Conservation (phyloP, 1,140 invertebrate species). For the Brachionus asplanchnoidis region DNA sequence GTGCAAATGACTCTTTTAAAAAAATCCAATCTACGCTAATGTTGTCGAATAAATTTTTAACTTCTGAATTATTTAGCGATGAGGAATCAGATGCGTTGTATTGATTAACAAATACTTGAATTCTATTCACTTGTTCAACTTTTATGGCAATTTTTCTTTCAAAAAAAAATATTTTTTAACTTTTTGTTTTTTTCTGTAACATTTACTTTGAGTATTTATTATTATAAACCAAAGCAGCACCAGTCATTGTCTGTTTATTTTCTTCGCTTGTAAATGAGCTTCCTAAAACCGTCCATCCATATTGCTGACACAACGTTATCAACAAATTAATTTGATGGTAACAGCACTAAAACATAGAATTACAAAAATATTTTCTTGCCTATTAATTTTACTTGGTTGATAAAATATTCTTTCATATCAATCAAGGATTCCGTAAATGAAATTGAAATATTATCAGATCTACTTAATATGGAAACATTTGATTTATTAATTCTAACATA, state of each 20-base stretch:
- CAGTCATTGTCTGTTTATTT: not conserved
- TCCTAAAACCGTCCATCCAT: slow-evolving; percentile 12
- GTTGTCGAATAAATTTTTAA: not conserved
- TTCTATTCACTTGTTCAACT: slow-evolving; percentile 5
- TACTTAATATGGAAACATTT: not conserved
- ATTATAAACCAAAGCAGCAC: not conserved
- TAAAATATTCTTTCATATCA: slow-evolving; percentile 17
- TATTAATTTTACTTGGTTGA: slow-evolving; percentile 27
- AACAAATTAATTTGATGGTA: slow-evolving; percentile 38
- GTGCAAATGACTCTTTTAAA: slow-evolving; percentile 3
- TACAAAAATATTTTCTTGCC: not conserved
- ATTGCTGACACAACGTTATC: slow-evolving; percentile 1
- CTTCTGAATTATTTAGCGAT: not conserved
- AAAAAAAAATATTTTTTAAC: not conserved
- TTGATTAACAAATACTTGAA: slow-evolving; percentile 32
- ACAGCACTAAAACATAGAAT: not conserved
- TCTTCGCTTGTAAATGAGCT: slow-evolving; percentile 29
- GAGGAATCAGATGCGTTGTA: not conserved
- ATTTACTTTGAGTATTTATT: slow-evolving; percentile 23
- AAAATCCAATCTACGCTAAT: slow-evolving; percentile 1
- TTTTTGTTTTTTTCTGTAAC: not conserved
- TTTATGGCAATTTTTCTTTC: slow-evolving; percentile 32
- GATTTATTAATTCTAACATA: slow-evolving; percentile 20
- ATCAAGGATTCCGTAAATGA: not conserved
- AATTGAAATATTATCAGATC: slow-evolving; percentile 3